Evolutionary conservation across 2,888 invertebrate genomes (phyloP).

Genomic region (Zhuqinia jingwanae): DNA sequence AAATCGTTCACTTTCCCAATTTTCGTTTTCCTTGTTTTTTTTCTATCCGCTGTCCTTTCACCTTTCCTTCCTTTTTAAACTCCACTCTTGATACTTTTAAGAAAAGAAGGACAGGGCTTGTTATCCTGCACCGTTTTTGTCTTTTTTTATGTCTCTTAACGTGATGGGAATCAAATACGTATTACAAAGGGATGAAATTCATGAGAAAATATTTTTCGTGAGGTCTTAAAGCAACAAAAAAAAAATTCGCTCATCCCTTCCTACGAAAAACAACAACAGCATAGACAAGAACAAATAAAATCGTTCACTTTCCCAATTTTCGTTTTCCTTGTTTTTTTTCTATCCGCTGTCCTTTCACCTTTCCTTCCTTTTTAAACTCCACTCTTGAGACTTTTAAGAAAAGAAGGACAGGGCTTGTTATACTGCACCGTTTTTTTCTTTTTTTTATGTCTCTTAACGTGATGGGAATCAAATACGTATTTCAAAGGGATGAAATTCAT

Average conservation of each 20-base stretch:
- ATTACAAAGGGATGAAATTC: conserved; percentile 13
- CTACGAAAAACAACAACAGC: too few species aligned
- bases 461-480: neutral
- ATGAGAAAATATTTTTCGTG: conserved; percentile 9
- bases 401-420: neutral
- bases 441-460: neutral
- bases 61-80: conserved; percentile 1
- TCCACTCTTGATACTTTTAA: neutral
- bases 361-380: neutral
- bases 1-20: too few species aligned
- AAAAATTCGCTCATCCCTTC: too few species aligned
- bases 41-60: neutral
- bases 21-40: neutral
- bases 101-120: neutral
- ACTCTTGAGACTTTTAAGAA: neutral
- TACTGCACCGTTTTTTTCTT: too few species aligned
- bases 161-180: neutral
- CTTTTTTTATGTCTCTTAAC: neutral
- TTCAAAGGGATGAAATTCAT: conserved; percentile 9
- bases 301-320: too few species aligned
- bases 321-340: neutral
- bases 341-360: neutral
- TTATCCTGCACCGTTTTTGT: too few species aligned
- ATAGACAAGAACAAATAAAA: too few species aligned
- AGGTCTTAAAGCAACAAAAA: neutral